These are phyloP conservation scores for Hydractinia symbiolongicarpus DNA, from an alignment of 30 jellyfish, hydroid and myxozoan genomes.

Conservation along the genomic window DNA sequence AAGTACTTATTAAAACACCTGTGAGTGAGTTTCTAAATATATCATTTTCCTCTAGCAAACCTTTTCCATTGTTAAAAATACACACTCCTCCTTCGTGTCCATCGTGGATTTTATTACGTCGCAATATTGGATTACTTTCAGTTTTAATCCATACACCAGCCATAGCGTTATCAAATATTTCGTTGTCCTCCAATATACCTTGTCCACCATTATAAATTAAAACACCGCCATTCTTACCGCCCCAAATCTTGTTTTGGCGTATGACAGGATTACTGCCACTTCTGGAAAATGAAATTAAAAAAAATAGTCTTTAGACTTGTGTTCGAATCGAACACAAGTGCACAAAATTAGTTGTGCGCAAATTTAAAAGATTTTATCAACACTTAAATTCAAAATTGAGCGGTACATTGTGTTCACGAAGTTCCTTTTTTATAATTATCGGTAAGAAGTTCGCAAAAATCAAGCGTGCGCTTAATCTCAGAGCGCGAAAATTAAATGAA, in stretches of 20 bases:
- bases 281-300: constrained; percentile 21
- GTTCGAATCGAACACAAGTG: not conserved
- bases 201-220: constrained; percentile 89
- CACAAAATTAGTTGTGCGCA: too few relatives aligned
- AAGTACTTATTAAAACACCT: constrained; percentile 86
- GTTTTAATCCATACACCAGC: constrained; percentile 97
- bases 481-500: too few relatives aligned
- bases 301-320: not conserved
- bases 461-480: too few relatives aligned
- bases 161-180: constrained; percentile 93
- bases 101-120: constrained; percentile 81
- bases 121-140: constrained; percentile 77
- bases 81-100: constrained; percentile 97
- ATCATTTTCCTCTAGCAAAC: constrained; percentile 86
- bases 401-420: too few relatives aligned
- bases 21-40: constrained; percentile 76
- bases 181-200: constrained; percentile 84
- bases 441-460: too few relatives aligned
- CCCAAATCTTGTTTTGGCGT: constrained; percentile 84
- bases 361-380: too few relatives aligned
- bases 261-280: constrained; percentile 95
- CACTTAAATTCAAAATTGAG: too few relatives aligned
- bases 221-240: constrained; percentile 96
- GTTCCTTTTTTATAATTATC: too few relatives aligned
- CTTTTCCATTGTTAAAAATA: constrained; percentile 88